phyloP scores from a whole-genome alignment of 2,888 invertebrate species.

The Andrena flavipes region DNA sequence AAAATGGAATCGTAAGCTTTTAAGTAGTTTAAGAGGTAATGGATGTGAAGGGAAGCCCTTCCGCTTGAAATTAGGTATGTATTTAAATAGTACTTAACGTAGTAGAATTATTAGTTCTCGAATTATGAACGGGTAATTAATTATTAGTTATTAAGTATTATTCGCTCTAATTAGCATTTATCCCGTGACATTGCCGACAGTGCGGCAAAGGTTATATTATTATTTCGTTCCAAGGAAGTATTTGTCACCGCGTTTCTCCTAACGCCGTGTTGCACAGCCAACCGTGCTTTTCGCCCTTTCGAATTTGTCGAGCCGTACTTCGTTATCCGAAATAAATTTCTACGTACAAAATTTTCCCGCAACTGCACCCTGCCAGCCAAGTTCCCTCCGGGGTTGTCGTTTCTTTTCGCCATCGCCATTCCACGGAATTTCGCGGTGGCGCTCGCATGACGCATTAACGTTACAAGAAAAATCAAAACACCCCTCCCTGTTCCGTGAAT shows the following conservation, averaged over 20 bases:
- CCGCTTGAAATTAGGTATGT: too few relatives aligned
- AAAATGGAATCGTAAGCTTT: background rate
- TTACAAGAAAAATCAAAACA: conserved; percentile 56
- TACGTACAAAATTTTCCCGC: conserved; percentile 42
- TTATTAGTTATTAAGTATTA: too few relatives aligned
- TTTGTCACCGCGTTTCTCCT: conserved; percentile 46
- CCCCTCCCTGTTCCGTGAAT: conserved; percentile 38
- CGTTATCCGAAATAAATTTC: conserved; percentile 59
- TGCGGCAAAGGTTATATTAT: conserved; percentile 14
- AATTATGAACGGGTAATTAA: too few relatives aligned
- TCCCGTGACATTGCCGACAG: background rate
- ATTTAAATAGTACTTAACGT: too few relatives aligned
- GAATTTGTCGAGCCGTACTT: conserved; percentile 44
- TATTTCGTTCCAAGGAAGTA: conserved; percentile 34
- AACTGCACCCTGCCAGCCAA: conserved; percentile 17
- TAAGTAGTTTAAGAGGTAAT: too few relatives aligned
- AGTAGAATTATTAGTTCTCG: too few relatives aligned
- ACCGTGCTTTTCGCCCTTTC: conserved; percentile 18
- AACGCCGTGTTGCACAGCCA: conserved; percentile 6
- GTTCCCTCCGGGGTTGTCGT: background rate
- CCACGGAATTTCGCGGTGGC: conserved; percentile 41
- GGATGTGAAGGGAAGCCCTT: too few relatives aligned
- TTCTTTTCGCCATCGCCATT: conserved; percentile 38
- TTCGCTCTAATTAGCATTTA: background rate
- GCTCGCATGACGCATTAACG: conserved; percentile 37